phyloP scores from a whole-genome alignment of 2,888 invertebrate species.

The Eilema caniola region DNA sequence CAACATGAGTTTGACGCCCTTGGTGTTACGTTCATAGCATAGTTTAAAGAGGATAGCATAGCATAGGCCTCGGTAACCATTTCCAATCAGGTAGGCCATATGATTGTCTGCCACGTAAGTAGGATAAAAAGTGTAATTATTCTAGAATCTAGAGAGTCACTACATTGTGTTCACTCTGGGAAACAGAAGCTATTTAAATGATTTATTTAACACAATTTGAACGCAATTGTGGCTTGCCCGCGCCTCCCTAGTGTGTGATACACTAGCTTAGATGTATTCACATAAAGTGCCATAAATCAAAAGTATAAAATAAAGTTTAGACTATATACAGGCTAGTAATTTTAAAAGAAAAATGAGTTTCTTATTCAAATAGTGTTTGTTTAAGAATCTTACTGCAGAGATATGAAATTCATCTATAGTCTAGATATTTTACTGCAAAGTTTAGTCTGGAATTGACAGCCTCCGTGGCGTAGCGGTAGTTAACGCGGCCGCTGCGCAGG shows the following conservation, averaged over 20 bases:
- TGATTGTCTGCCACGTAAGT: no score
- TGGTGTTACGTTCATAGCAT: no score
- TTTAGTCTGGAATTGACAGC: no score
- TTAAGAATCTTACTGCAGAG: background rate
- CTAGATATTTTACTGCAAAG: background rate
- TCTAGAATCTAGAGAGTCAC: no score
- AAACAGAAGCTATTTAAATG: background rate
- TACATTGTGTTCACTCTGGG: background rate
- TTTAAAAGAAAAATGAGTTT: background rate
- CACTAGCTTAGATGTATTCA: background rate
- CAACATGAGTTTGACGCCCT: no score
- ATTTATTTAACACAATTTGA: background rate
- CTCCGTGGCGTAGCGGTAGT: no score
- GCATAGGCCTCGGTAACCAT: no score
- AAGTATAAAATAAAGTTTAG: slow-evolving; percentile 1
- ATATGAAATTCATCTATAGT: background rate
- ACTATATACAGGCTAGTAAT: background rate
- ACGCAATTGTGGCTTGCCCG: background rate
- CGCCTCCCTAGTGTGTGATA: background rate
- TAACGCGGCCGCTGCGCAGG: no score
- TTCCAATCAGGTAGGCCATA: no score
- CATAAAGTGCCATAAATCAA: background rate
- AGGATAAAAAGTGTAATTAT: no score
- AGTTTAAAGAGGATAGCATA: no score
- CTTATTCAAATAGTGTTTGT: background rate